Base-by-base conservation (phyloP, 2,113 vertebrate genomes). In the Actinemys pallida region DNA sequence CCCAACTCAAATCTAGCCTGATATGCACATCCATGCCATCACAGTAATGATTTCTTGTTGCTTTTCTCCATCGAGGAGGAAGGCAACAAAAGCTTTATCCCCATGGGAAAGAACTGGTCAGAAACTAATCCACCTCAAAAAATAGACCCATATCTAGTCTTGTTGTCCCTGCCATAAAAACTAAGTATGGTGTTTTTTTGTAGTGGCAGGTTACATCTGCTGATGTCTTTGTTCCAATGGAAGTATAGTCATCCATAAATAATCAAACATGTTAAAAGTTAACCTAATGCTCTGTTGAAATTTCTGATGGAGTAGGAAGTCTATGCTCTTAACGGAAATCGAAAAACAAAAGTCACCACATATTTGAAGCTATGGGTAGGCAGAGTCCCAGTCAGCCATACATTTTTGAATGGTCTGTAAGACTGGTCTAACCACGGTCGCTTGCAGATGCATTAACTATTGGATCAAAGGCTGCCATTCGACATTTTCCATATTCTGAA, bases 1-100 rank as follows among this genome's bases (percentile, higher is more conserved):
- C 83, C 89, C 57, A 85, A 90, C 65, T 91, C 83, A 91, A 93
- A 57, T 83, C 81, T 90, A 80, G 84, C 86, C 92, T 93, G 84
- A 85, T 54, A 76, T 35, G 57, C 84, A 94, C 27, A 62, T 62
- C 27, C 57, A 62, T 14, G 27, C 57, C 35, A 47, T 84, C 93
- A 75, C 47, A 93, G 45, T 79, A 90, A 94, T 91, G 81, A 96
- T 92, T 96, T 95, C 56, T 88, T 78, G 91, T 88, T 96, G 89
- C 81, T 86, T 72, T 86, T 62, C 49, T 47, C 91, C 27, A 81
- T 65, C 45, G 52, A 92, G 91, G 85, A 39, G 2, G n/a, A 94
- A 8, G 11, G 57, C 57, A 57, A 27, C 5, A 3, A 31, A 80
- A 42, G 57, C 57, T 88, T 88, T 90, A 53, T n/a, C 91, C n/a